Evolutionary conservation across 2,888 invertebrate genomes (phyloP).

Genomic region (Ormia ochracea): DNA sequence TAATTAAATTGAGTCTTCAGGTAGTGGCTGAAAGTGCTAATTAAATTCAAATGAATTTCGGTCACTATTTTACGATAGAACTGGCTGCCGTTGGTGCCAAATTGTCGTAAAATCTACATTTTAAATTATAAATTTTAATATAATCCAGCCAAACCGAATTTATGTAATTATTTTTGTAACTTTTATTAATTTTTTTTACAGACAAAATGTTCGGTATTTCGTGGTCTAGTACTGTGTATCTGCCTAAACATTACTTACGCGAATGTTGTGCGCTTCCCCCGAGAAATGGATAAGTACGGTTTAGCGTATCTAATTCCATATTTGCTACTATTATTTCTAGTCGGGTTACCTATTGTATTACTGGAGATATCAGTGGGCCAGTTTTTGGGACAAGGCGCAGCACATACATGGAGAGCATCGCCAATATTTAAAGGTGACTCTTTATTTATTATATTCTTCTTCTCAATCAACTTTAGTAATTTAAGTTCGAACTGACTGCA

Average conservation of each 20-base stretch:
- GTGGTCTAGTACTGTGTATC: slow-evolving; percentile 76
- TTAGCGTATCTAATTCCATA: slow-evolving; percentile 76
- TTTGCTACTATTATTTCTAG: slow-evolving; percentile 75
- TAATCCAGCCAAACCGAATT: no score
- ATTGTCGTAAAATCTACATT: no score
- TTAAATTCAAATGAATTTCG: no score
- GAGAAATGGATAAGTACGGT: slow-evolving; percentile 76
- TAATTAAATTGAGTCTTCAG: no score
- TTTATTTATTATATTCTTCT: not conserved
- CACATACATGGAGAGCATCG: slow-evolving; percentile 76
- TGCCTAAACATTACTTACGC: slow-evolving; percentile 76
- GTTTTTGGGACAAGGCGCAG: slow-evolving; percentile 77
- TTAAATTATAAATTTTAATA: no score
- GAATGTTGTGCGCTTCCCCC: slow-evolving; percentile 77
- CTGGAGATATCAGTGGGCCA: slow-evolving; percentile 77
- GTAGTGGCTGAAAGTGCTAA: no score
- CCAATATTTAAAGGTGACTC: slow-evolving; percentile 77
- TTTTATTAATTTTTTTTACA: slow-evolving; percentile 67
- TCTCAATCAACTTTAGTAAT: no score
- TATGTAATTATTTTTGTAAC: not conserved
- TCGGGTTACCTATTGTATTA: slow-evolving; percentile 76
- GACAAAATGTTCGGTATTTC: slow-evolving; percentile 77
- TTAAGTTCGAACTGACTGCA: no score
- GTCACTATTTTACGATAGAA: no score
- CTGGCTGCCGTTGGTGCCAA: no score